A percentile compares a stretch with the other conserved stretches of the same genome.
These are phyloP conservation scores for Sarcophaga caerulescens DNA, from an alignment of 2,888 invertebrate genomes.

Conservation along the genomic window DNA sequence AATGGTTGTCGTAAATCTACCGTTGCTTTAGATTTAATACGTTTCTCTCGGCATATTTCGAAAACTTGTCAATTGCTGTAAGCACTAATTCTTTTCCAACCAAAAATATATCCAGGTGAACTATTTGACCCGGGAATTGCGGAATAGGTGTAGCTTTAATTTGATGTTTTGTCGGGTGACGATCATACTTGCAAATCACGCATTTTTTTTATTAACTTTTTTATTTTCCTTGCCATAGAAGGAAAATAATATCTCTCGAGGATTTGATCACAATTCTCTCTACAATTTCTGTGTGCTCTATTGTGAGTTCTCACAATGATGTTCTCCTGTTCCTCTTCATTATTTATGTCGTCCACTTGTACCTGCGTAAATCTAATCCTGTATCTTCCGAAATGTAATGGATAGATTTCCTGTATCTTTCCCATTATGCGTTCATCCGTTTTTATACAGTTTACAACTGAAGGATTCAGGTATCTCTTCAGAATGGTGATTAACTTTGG, in stretches of 20 bases:
- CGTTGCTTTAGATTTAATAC: conserved; percentile 38
- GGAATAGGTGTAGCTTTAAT: conserved; percentile 26
- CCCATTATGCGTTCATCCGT: too few species aligned
- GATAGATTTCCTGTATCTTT: too few species aligned
- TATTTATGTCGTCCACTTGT: conserved; percentile 3
- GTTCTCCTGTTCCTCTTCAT: not conserved
- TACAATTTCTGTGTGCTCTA: too few species aligned
- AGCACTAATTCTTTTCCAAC: not conserved
- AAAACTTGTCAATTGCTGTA: conserved; percentile 26
- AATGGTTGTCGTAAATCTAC: conserved; percentile 49
- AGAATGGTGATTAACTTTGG: too few species aligned
- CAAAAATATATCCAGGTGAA: not conserved
- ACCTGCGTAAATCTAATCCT: too few species aligned
- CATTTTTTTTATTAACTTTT: not conserved
- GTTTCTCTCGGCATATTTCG: conserved; percentile 15
- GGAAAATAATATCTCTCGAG: conserved; percentile 2
- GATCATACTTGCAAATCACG: conserved; percentile 5
- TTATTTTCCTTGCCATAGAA: not conserved
- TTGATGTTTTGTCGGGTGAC: not conserved
- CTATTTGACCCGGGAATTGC: conserved; percentile 9
- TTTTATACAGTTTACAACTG: too few species aligned
- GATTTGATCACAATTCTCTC: not conserved
- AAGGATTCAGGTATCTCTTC: too few species aligned
- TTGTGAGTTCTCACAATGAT: not conserved
- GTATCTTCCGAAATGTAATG: too few species aligned